Evolutionary conservation across 1,140 invertebrate species (phyloP), one percentile per base, ranked within the genome.

Genomic region (Dermatophagoides farinae): DNA sequence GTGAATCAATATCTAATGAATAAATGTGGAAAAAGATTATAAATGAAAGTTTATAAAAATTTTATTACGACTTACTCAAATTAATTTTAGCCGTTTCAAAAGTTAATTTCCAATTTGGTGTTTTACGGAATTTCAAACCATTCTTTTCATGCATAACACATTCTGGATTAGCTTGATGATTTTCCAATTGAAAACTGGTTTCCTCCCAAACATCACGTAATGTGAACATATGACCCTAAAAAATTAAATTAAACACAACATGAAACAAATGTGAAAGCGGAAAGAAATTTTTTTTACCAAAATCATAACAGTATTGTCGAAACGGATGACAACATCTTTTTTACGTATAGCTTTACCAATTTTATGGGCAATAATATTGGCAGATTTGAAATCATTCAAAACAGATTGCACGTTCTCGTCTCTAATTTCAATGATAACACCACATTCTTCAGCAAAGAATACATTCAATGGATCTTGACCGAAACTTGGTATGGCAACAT

Each of bases 191-290:
- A 68, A 85, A 95, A 73, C 90, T 95, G 0, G 91, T 96, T 70
- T 92, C 86, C 73, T 97, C 93, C 93, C 92, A 97, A 64, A 83
- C 77, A 67, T 80, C 77, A 70, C 86, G 81, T 23, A 91, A 71
- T 1, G 77, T 68, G 22, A 78, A 70, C 23, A 93, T 75, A 6
- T 75, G 74, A 16, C 79, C 77, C 40, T 81, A 70, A 1, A 95
- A n/a, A n/a, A 67, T 1, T 85, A 76, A 23, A 70, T 67, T 14
- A 44, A 57, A 31, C 18, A 57, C 20, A 6, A 31, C 31, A 8
- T 6, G 6, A 37, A 6, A 31, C 37, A 53, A 31, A 37, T n/a
- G 16, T 1, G 20, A 31, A n/a, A n/a, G n/a, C n/a, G n/a, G 31
- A 31, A 31, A 31, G 8, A 31, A 31, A 31, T 31, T 4, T 31